A percentile compares a stretch with the other conserved stretches of the same genome.
Evolutionary conservation across 2,113 vertebrate genomes (phyloP).

Genomic region (Phoenicopterus ruber): DNA sequence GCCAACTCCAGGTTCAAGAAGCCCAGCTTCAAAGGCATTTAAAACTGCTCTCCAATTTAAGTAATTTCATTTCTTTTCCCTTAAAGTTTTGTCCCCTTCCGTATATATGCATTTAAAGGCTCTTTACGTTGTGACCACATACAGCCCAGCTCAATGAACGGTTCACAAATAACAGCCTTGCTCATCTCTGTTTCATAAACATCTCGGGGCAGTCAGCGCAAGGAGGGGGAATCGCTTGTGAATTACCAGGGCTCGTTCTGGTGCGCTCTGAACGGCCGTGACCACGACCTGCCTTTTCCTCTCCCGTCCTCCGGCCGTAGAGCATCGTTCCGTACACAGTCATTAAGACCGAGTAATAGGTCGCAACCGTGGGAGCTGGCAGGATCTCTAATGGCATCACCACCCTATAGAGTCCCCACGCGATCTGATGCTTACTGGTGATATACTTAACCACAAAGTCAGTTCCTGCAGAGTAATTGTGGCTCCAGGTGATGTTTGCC

Average conservation of each 20-base stretch:
- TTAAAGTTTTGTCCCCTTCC: neutral
- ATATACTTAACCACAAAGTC: slow-evolving; percentile 98
- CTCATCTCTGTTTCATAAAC: neutral
- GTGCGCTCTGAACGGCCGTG: neutral
- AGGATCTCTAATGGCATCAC: slow-evolving; percentile 43
- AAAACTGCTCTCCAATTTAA: neutral
- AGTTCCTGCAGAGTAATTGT: slow-evolving; percentile 91
- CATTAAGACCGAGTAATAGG: neutral
- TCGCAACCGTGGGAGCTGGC: slow-evolving; percentile 13
- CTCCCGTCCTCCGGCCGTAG: neutral
- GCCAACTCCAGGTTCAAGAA: slow-evolving; percentile 34
- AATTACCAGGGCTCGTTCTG: neutral
- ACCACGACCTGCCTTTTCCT: neutral
- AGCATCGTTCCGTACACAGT: neutral
- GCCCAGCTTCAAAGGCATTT: neutral
- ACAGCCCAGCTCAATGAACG: neutral
- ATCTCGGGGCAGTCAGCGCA: neutral
- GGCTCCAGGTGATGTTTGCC: slow-evolving; percentile 97
- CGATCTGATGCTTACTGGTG: slow-evolving; percentile 92
- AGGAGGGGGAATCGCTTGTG: neutral
- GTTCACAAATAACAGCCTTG: neutral
- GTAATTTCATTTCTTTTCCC: neutral
- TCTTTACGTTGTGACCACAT: accelerated
- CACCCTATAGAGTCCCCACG: slow-evolving; percentile 60
- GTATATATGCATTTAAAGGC: neutral